Conservation (phyloP, 2,113 vertebrate genomes). For the Acrocephalus kingi region DNA sequence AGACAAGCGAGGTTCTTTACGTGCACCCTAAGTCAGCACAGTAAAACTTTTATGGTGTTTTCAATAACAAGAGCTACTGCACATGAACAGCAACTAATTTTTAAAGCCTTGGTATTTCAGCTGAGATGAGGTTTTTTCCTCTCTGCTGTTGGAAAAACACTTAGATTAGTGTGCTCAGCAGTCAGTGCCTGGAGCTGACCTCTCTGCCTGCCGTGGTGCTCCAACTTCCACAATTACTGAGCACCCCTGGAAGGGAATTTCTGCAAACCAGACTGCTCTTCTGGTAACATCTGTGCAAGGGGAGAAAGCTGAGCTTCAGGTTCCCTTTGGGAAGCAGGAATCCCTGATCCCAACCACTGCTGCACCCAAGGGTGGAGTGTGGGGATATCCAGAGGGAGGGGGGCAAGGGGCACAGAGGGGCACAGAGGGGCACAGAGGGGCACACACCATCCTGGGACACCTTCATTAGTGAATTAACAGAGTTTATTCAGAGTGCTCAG, state of each 20-base stretch:
- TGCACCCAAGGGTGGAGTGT: not conserved
- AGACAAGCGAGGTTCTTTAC: slow-evolving; percentile 50
- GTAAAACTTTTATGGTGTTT: slow-evolving; percentile 69
- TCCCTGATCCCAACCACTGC: not conserved
- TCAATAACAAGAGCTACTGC: slow-evolving; percentile 66
- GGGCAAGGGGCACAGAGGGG: not conserved
- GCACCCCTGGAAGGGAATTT: not conserved
- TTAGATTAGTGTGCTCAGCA: not conserved
- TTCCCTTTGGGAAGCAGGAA: fast-evolving
- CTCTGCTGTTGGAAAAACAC: not conserved
- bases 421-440: not conserved
- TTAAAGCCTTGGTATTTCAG: slow-evolving; percentile 43
- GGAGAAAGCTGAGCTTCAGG: not conserved
- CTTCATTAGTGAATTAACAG: not conserved
- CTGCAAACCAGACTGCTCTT: not conserved
- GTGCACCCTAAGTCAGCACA: slow-evolving; percentile 52
- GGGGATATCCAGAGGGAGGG: fast-evolving
- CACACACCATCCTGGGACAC: fast-evolving
- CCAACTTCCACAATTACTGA: not conserved
- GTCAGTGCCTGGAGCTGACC: not conserved
- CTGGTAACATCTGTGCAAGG: not conserved
- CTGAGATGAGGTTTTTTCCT: not conserved
- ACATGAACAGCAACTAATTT: slow-evolving; percentile 45
- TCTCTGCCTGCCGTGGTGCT: not conserved
- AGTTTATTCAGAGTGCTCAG: not conserved